Evolutionary conservation across 30 jellyfish, hydroid and myxozoan species (phyloP).

Genomic region (Mastigias papua): DNA sequence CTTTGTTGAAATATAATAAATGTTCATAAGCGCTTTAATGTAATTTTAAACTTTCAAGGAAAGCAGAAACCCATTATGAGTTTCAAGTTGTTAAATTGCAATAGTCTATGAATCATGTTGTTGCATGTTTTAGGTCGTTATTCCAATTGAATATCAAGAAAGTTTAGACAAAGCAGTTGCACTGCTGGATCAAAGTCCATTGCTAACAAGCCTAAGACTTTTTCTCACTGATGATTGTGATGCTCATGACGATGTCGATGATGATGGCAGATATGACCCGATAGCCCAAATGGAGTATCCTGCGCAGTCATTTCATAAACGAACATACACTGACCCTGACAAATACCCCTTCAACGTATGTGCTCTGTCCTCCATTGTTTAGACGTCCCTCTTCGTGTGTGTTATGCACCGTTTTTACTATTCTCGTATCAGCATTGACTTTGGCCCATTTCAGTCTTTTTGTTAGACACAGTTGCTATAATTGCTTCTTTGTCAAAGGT

Average conservation of each 20-base stretch:
- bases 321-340: conserved; percentile 75
- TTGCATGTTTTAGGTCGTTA: conserved; percentile 48
- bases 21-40: too few relatives aligned
- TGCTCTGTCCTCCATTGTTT: too few relatives aligned
- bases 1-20: too few relatives aligned
- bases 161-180: conserved; percentile 91
- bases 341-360: conserved; percentile 51
- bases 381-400: too few relatives aligned
- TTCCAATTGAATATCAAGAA: conserved; percentile 83
- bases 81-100: too few relatives aligned
- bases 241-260: conserved; percentile 41
- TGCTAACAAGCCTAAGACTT: conserved; percentile 76
- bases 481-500: too few relatives aligned
- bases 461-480: too few relatives aligned
- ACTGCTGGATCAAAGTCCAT: conserved; percentile 86
- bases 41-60: too few relatives aligned
- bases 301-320: conserved; percentile 20
- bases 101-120: too few relatives aligned
- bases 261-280: background rate
- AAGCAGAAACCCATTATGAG: too few relatives aligned
- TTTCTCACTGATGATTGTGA: conserved; percentile 68
- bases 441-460: too few relatives aligned
- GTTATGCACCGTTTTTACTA: background rate
- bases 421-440: too few relatives aligned
- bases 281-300: background rate